Evolutionary conservation across 1,140 invertebrate species (phyloP).

Genomic region (Sipha flava): DNA sequence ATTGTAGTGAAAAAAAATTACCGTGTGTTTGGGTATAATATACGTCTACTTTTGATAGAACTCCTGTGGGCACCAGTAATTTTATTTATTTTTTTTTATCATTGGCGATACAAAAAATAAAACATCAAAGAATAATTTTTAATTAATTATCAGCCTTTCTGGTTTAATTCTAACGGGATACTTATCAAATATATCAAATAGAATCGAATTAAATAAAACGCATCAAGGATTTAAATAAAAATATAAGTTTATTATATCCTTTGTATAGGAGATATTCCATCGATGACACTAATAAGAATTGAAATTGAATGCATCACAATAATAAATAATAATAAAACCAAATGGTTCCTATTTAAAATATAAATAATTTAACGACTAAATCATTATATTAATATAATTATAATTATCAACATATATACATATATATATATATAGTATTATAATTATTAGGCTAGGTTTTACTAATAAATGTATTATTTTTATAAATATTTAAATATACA

Average conservation of each 20-base stretch:
- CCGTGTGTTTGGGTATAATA: no score
- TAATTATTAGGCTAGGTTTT: no score
- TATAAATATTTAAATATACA: no score
- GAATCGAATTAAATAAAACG: background rate
- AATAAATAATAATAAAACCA: background rate
- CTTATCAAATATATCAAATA: background rate
- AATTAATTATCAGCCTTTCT: background rate
- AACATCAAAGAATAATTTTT: background rate
- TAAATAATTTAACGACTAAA: background rate
- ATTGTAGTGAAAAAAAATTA: no score
- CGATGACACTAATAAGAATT: background rate
- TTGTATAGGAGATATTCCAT: background rate
- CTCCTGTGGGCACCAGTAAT: no score
- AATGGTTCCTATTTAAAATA: background rate
- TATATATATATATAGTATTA: no score
- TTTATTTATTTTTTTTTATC: background rate
- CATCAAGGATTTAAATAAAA: background rate
- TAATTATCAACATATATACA: no score
- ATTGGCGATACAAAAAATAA: background rate
- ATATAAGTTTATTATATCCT: background rate
- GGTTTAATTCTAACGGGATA: background rate
- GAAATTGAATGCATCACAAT: background rate
- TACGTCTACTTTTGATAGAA: no score
- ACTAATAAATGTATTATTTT: no score
- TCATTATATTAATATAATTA: background rate